Evolutionary conservation across 2,888 invertebrate species (phyloP).

Genomic region (Drosophila barbarae): DNA sequence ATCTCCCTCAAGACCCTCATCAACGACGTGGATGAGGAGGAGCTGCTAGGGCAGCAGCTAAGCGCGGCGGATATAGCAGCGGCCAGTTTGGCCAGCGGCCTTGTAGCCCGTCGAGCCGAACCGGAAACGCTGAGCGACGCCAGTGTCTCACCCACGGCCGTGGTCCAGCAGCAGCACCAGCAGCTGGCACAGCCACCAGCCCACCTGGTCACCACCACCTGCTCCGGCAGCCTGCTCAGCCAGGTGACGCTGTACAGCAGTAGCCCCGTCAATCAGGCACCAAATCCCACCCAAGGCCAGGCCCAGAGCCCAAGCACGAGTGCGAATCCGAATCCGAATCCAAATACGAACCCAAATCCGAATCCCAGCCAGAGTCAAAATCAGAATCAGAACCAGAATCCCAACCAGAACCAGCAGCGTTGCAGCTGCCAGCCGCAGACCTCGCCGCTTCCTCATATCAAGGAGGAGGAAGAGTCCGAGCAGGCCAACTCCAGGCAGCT

Average conservation of each 20-base stretch:
- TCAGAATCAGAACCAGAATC: conserved; percentile 2
- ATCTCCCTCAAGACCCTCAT: conserved; percentile 76
- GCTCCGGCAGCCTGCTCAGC: conserved; percentile 33
- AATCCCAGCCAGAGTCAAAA: conserved; percentile 12
- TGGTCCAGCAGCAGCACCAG: conserved; percentile 65
- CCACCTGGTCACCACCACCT: conserved; percentile 33
- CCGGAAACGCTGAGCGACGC: conserved; percentile 76
- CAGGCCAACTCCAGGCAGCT: conserved; percentile 80
- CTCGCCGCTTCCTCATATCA: conserved; percentile 89
- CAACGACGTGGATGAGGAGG: conserved; percentile 75
- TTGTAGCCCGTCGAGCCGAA: conserved; percentile 74
- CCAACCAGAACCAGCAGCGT: conserved; percentile 42
- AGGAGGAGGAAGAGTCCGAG: conserved; percentile 87
- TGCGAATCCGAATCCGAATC: conserved; percentile 2
- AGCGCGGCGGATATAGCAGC: conserved; percentile 76
- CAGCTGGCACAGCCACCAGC: conserved; percentile 48
- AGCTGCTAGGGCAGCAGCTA: conserved; percentile 59
- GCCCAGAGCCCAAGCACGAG: conserved; percentile 11
- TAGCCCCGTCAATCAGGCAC: conserved; percentile 11
- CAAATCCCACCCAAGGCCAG: conserved; percentile 11
- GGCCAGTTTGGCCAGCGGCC: conserved; percentile 73
- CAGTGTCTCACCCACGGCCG: conserved; percentile 75
- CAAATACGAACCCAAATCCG: conserved; percentile 6
- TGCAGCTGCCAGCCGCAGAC: conserved; percentile 83
- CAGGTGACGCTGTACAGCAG: conserved; percentile 30